Evolutionary conservation across 2,888 invertebrate species (phyloP).

Genomic region (Tetrapedia diversipes): DNA sequence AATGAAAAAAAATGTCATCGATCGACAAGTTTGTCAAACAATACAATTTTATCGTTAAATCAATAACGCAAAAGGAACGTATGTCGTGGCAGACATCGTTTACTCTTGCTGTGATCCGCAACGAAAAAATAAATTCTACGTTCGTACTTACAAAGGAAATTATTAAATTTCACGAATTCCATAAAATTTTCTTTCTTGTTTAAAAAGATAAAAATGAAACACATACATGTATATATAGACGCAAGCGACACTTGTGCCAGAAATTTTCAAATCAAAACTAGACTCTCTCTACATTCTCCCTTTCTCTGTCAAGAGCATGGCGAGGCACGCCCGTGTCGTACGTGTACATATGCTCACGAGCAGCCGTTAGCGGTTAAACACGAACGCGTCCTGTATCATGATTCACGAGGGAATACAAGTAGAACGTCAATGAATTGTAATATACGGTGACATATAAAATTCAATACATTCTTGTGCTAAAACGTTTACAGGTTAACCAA

Average conservation of each 20-base stretch:
- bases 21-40: neutral
- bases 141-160: too few relatives aligned
- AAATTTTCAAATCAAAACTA: constrained; percentile 27
- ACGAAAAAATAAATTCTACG: neutral
- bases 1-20: neutral
- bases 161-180: too few relatives aligned
- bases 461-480: constrained; percentile 21
- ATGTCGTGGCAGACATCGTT: too few relatives aligned
- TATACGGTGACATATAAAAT: constrained; percentile 46
- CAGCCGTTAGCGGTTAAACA: constrained; percentile 69
- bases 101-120: too few relatives aligned
- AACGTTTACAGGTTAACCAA: neutral
- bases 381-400: constrained; percentile 72
- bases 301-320: constrained; percentile 61
- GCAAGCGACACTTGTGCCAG: neutral
- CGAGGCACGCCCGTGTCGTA: constrained; percentile 65
- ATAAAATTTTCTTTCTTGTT: neutral
- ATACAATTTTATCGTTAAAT: constrained; percentile 28
- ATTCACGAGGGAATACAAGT: constrained; percentile 69
- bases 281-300: constrained; percentile 27
- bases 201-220: neutral
- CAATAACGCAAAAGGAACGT: constrained; percentile 3
- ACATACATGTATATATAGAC: neutral
- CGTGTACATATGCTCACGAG: constrained; percentile 57
- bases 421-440: constrained; percentile 72